Evolutionary conservation across 2,113 vertebrate species (phyloP).

Genomic region (Gavialis gangeticus): DNA sequence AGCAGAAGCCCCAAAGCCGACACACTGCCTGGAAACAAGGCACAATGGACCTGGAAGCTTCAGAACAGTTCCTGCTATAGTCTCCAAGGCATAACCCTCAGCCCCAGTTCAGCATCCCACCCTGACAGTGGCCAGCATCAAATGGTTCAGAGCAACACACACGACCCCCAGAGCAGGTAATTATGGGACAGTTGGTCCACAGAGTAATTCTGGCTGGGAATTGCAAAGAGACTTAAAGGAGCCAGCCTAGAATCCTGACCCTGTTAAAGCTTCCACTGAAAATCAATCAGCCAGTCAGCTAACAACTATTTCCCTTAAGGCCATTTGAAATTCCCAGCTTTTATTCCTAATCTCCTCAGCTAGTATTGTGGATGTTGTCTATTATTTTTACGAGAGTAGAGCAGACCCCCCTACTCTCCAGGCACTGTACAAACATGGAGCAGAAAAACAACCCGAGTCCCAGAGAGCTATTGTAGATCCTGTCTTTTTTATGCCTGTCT

Average conservation of each 20-base stretch:
- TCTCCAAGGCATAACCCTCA: neutral
- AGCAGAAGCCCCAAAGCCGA: neutral
- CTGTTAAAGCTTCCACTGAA: neutral
- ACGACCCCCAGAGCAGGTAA: neutral
- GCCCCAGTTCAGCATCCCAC: neutral
- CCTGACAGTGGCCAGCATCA: neutral
- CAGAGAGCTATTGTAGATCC: neutral
- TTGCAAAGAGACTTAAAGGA: neutral
- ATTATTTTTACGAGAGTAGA: neutral
- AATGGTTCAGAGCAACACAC: neutral
- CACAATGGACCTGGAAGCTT: neutral
- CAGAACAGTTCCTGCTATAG: neutral
- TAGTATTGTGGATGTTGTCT: neutral
- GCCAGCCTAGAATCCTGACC: neutral
- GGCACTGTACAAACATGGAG: neutral
- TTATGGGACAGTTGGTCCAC: neutral
- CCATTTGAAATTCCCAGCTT: neutral
- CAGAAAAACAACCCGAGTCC: neutral
- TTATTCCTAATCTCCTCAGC: neutral
- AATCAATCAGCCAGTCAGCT: neutral
- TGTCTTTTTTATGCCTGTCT: accelerated
- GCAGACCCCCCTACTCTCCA: neutral
- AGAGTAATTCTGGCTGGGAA: neutral
- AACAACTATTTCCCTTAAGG: neutral
- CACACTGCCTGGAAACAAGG: neutral